Conservation (phyloP, 64 coral and sea anemone species). For the Pocillopora verrucosa region DNA sequence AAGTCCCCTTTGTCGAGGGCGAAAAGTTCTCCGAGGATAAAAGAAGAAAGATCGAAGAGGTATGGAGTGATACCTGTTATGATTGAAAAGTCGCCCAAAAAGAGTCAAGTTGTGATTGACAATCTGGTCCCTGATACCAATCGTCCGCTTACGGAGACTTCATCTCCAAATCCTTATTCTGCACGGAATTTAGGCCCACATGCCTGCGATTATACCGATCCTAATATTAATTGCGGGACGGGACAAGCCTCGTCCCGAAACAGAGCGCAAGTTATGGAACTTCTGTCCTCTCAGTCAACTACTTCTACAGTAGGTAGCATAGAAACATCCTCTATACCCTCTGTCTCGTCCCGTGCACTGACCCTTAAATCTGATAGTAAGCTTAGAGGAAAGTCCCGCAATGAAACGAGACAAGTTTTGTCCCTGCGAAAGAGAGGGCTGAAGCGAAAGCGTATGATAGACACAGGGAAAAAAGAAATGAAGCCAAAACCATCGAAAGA, state of each 20-base stretch:
- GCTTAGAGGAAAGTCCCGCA: background rate
- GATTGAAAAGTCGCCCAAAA: conserved; percentile 24
- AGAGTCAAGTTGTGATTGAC: background rate
- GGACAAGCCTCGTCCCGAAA: conserved; percentile 15
- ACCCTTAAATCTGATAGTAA: background rate
- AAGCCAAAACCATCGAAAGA: background rate
- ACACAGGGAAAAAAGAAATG: background rate
- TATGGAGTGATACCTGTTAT: conserved; percentile 6
- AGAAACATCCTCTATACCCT: background rate
- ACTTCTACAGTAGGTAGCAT: background rate
- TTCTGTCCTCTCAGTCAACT: background rate
- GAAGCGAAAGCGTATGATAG: conserved; percentile 1
- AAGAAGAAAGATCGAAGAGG: conserved; percentile 33
- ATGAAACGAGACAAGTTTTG: background rate
- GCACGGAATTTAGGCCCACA: background rate
- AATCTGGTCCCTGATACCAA: background rate
- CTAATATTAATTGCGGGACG: background rate
- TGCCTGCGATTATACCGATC: background rate
- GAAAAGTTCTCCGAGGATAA: conserved; percentile 12
- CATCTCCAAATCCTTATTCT: background rate
- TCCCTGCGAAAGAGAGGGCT: conserved; percentile 8
- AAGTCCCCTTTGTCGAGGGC: background rate
- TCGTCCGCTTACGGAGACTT: background rate
- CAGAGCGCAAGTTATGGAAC: background rate
- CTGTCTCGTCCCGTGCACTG: background rate